Base-by-base conservation (phyloP, 2,113 vertebrate species). In the Hemiscyllium ocellatum region DNA sequence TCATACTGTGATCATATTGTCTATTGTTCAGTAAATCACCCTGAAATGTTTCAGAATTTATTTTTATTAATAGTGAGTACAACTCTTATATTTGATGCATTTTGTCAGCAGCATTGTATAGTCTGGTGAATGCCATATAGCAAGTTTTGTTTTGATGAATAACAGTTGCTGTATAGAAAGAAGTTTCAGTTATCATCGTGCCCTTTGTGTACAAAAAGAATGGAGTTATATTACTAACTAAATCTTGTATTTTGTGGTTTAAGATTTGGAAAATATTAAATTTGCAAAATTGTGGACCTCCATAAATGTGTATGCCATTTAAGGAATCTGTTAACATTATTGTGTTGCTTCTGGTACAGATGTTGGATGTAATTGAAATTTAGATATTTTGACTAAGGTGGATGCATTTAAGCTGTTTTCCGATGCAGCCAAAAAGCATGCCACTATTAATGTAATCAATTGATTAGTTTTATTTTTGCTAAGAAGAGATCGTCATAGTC, bases 1-100 rank as follows among this genome's bases (percentile, higher is more conserved):
- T 70, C 96, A 33, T 19, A 96, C 96, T 97, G 96, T 97, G 96
- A 97, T 96, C 96, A 97, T 97, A 97, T 97, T 97, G 96, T 97
- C 96, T 95, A 95, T 97, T 97, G 97, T 97, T 89, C 97, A 96
- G 20, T 12, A 96, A 22, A 0, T 70, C 87, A 96, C 89, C 96
- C 97, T 96, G 96, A 97, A 97, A 97, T 97, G 95, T 76, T 95
- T 97, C 96, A 96, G 96, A 97, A 97, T 96, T 97, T 96, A 97
- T 76, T 95, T 97, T 96, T 96, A 96, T 96, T 96, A 89, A 96
- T 96, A 96, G 97, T 96, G 96, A 96, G 96, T 97, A 95, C 96
- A 97, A 96, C 95, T 95, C 69, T 72, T 96, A 42, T 80, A 91
- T 29, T 52, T 95, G 78, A 29, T 52, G 52, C 61, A 95, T 50